Conservation (phyloP, 1,140 invertebrate species). For the Hydropsyche tenuis region DNA sequence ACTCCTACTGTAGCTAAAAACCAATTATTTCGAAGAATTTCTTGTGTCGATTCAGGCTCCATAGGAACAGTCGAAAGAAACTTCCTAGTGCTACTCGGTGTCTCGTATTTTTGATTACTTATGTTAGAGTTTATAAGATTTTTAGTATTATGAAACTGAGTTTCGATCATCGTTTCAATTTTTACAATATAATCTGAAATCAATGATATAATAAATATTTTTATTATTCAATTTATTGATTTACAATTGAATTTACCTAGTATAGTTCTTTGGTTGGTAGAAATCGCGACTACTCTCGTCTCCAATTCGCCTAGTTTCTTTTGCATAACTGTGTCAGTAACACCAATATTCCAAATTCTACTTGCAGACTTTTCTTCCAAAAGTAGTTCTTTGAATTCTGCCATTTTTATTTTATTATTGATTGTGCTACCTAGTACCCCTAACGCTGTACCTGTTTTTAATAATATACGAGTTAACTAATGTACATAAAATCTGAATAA, state of each 20-base stretch:
- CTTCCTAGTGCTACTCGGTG: too few relatives aligned
- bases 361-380: constrained; percentile 53
- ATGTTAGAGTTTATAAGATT: constrained; percentile 26
- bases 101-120: not conserved
- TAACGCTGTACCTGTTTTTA: constrained; percentile 65
- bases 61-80: not conserved
- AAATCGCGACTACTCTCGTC: constrained; percentile 42
- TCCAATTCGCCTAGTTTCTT: constrained; percentile 40
- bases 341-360: constrained; percentile 23
- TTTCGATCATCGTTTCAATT: constrained; percentile 38
- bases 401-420: constrained; percentile 71
- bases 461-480: not conserved
- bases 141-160: constrained; percentile 41
- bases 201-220: not conserved
- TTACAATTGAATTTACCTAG: constrained; percentile 27
- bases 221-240: not conserved
- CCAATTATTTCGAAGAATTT: not conserved
- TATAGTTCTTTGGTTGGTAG: constrained; percentile 45
- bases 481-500: not conserved
- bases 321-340: constrained; percentile 20
- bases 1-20: not conserved
- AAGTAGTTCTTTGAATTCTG: constrained; percentile 68
- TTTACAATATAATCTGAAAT: constrained; percentile 45
- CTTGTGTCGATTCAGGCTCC: not conserved
- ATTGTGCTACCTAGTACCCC: constrained; percentile 72